A percentile compares a stretch with the other conserved stretches of the same genome.
phyloP scores from a whole-genome alignment of 2,888 invertebrate species.

The Falcaria lacertinaria region DNA sequence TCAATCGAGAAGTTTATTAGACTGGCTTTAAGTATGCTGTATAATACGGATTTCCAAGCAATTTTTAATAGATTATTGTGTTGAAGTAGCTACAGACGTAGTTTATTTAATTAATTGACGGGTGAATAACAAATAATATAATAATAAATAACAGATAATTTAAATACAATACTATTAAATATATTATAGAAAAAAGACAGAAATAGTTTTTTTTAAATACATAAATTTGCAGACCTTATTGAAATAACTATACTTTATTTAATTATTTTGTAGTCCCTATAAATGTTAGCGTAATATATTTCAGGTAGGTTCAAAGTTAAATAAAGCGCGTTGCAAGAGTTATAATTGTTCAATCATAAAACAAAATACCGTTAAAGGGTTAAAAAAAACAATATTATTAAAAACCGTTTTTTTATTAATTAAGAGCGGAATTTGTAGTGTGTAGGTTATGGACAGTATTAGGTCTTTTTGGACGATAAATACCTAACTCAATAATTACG shows the following conservation, averaged over 20 bases:
- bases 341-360: too few species aligned
- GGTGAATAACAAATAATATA: too few species aligned
- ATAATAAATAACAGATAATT: too few species aligned
- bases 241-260: too few species aligned
- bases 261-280: too few species aligned
- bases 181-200: too few species aligned
- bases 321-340: too few species aligned
- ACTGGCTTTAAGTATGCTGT: conserved; percentile 47
- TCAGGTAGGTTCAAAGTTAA: too few species aligned
- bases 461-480: conserved; percentile 46
- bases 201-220: too few species aligned
- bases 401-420: conserved; percentile 38
- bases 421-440: conserved; percentile 46
- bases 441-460: conserved; percentile 47
- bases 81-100: background rate
- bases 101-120: background rate
- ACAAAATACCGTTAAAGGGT: conserved; percentile 26
- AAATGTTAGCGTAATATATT: too few species aligned
- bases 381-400: background rate
- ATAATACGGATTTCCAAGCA: conserved; percentile 36
- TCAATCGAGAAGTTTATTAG: conserved; percentile 52
- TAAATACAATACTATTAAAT: too few species aligned
- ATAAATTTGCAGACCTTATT: too few species aligned
- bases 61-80: conserved; percentile 7
- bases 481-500: conserved; percentile 48